Evolutionary conservation across 2,888 invertebrate genomes (phyloP).

Genomic region (Resseliella maxima): DNA sequence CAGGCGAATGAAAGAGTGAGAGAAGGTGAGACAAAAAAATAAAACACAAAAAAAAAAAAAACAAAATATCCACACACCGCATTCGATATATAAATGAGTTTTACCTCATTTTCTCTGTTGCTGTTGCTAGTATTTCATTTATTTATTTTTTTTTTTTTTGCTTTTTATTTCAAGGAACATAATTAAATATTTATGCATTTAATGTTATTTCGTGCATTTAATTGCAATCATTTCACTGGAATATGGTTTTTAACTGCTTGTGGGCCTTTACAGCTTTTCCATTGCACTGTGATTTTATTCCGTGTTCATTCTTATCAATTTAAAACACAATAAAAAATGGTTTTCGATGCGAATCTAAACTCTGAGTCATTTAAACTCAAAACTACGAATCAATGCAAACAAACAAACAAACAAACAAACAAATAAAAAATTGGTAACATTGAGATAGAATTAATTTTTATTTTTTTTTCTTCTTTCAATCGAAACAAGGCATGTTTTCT

Average conservation of each 20-base stretch:
- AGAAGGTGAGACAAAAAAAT: no score
- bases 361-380: no score
- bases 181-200: conserved; percentile 13
- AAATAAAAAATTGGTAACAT: no score
- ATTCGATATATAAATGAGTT: background rate
- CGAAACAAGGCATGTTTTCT: no score
- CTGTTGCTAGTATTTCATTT: no score
- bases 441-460: no score
- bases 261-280: background rate
- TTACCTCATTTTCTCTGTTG: background rate
- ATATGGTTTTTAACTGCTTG: background rate
- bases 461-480: no score
- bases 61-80: background rate
- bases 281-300: background rate
- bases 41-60: background rate
- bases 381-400: no score
- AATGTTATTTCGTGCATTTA: conserved; percentile 46
- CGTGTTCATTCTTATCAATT: background rate
- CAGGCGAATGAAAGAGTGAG: background rate
- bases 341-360: background rate
- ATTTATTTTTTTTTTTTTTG: background rate
- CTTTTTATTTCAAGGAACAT: background rate
- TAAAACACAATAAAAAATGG: background rate
- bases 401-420: no score
- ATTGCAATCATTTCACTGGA: conserved; percentile 39